A percentile compares a stretch with the other conserved stretches of the same genome.
Evolutionary conservation across 92 coral and sea anemone species (phyloP).

Genomic region (Epizoanthus scotinus): DNA sequence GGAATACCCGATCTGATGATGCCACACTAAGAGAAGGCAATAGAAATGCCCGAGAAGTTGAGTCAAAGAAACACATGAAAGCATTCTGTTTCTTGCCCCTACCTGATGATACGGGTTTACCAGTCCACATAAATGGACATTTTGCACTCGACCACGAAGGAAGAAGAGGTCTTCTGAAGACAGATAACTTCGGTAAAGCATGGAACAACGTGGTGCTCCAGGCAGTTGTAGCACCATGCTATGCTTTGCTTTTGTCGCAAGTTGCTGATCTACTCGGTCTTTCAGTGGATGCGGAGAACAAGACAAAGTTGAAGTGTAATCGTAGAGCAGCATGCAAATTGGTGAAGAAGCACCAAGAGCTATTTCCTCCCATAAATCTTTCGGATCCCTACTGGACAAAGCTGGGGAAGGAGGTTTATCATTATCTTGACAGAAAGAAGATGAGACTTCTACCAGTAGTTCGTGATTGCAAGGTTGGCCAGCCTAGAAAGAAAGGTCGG

Average conservation of each 20-base stretch:
- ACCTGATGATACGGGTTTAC: conserved; percentile 67
- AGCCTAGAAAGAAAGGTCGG: background rate
- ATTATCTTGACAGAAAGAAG: conserved; percentile 37
- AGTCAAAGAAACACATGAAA: conserved; percentile 22
- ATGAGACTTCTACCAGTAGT: conserved; percentile 66
- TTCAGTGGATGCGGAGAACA: conserved; percentile 13
- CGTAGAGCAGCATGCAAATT: conserved; percentile 12
- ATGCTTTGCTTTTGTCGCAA: conserved; percentile 54
- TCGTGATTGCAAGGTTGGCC: conserved; percentile 10
- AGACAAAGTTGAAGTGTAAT: conserved; percentile 3
- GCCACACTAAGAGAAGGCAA: too few relatives aligned
- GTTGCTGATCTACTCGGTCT: conserved; percentile 27
- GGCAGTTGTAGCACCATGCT: conserved; percentile 69
- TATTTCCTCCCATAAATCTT: conserved; percentile 54
- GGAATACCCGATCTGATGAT: too few relatives aligned
- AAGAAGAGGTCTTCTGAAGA: conserved; percentile 54
- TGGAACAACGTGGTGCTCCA: conserved; percentile 64
- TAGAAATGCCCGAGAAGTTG: background rate
- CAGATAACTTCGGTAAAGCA: conserved; percentile 39
- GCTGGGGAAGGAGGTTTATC: conserved; percentile 68
- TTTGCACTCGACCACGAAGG: conserved; percentile 71
- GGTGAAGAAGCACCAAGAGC: conserved; percentile 46
- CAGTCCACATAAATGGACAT: conserved; percentile 84
- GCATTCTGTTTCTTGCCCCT: conserved; percentile 74
- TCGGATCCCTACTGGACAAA: conserved; percentile 54